Percentiles rank a stretch among this genome's conserved stretches.
phyloP scores from a whole-genome alignment of 2,113 vertebrate genomes.

The Excalfactoria chinensis region DNA sequence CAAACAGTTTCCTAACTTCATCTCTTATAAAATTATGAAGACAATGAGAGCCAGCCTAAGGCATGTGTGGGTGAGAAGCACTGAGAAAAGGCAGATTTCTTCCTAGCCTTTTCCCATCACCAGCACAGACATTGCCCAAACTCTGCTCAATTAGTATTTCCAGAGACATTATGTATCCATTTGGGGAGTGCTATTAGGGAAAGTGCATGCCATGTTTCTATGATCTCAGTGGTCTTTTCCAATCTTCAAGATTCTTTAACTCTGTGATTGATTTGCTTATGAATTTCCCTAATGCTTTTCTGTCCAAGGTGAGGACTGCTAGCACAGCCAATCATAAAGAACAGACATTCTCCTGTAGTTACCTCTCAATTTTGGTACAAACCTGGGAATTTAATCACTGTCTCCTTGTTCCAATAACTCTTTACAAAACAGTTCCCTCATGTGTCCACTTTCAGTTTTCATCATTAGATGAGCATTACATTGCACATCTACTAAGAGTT shows the following conservation, averaged over 20 bases:
- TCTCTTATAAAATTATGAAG: neutral
- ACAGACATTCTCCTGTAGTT: neutral
- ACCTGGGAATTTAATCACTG: neutral
- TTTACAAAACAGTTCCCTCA: neutral
- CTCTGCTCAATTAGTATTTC: neutral
- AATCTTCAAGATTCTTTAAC: too few relatives aligned
- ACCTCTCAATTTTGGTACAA: neutral
- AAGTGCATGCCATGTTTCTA: neutral
- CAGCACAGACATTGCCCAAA: neutral
- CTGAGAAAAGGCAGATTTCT: neutral
- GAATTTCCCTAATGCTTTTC: neutral
- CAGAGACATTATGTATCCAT: neutral
- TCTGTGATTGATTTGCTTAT: neutral
- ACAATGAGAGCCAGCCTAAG: neutral
- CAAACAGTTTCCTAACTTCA: neutral
- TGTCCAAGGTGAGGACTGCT: neutral
- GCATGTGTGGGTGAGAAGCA: neutral
- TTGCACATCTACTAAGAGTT: neutral
- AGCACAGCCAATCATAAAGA: neutral
- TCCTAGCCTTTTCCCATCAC: neutral
- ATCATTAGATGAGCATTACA: neutral
- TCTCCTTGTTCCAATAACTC: neutral
- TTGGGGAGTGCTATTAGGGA: neutral
- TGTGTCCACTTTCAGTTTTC: neutral
- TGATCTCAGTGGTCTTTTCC: neutral